Evolutionary conservation across 1,140 invertebrate genomes (phyloP), one percentile per base, ranked within the genome.

Genomic region (Plectrocnemia conspersa): DNA sequence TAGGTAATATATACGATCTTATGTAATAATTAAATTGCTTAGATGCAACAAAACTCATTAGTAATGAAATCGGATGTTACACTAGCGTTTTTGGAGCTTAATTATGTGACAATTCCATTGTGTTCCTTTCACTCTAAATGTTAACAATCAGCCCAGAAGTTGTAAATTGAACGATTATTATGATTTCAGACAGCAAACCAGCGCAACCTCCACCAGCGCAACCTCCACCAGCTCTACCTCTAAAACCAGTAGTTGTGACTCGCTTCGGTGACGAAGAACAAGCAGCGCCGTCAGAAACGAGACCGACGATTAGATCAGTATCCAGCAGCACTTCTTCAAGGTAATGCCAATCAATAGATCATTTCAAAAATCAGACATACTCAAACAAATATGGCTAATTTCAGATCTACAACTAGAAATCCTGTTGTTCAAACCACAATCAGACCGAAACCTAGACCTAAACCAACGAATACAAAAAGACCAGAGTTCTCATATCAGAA

Each of bases 201-300:
- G 5, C 18, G 11, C 35, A 38, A 16, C 35, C 35, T 5, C 27
- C n/a, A n/a, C 35, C 35, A 7, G 5, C 15, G 7, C 35, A 38
- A 16, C 35, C 35, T 5, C 5, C 6, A 38, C 35, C 35, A 7
- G 5, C 15, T 7, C 35, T 13, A 7, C 42, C 42, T 9, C 52
- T n/a, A 11, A 42, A 7, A 41, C 52, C 53, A 22, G 27, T 22
- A 23, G 16, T 56, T 45, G n/a, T 42, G 29, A 56, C 27, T 35
- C 38, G 58, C 19, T 55, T 59, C 42, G 58, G 42, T 15, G 46
- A 55, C 2, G 58, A 47, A 18, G 54, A 53, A 9, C 33, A 48
- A 38, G 41, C 46, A 2, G 23, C 58, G 3, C 19, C 52, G 11
- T 59, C 58, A 2, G 40, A 54, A 13, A 45, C 54, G 1, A 35